Conservation (phyloP, 2,113 vertebrate genomes). For the Clarias magur region DNA sequence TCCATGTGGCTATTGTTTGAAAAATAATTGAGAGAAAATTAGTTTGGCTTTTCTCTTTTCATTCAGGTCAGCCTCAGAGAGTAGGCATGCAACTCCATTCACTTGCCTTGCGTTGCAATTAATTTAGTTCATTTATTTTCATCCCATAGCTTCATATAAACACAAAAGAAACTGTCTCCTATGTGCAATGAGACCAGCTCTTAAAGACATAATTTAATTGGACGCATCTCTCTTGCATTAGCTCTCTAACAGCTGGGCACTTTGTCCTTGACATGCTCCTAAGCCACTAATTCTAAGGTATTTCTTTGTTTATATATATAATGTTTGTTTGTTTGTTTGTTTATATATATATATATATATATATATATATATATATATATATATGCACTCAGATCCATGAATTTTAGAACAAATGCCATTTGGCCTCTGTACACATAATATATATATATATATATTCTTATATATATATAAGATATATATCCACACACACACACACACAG, state of each 20-base stretch:
- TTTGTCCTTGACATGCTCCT: conserved; percentile 64
- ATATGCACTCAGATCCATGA: no score
- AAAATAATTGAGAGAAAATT: conserved; percentile 67
- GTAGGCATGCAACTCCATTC: conserved; percentile 51
- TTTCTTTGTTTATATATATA: conserved; percentile 2
- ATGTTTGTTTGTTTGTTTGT: conserved; percentile 1
- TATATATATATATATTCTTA: no score
- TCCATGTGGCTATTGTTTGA: conserved; percentile 59
- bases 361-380: neutral
- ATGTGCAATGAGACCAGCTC: conserved; percentile 60
- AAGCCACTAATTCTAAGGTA: conserved; percentile 49
- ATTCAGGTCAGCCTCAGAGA: conserved; percentile 54
- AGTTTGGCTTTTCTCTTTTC: conserved; percentile 57
- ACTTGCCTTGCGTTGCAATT: conserved; percentile 69
- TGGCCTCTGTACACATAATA: no score
- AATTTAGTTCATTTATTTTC: conserved; percentile 67
- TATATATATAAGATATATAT: no score
- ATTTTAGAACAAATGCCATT: no score
- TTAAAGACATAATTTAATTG: conserved; percentile 65
- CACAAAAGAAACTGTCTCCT: conserved; percentile 58
- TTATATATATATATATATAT: no score
- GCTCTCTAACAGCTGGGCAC: conserved; percentile 55
- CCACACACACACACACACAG: no score
- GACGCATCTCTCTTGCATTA: conserved; percentile 57
- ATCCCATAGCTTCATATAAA: conserved; percentile 60